phyloP scores from a whole-genome alignment of 30 jellyfish, hydroid and myxozoan genomes.

The Aurelia aurita region DNA sequence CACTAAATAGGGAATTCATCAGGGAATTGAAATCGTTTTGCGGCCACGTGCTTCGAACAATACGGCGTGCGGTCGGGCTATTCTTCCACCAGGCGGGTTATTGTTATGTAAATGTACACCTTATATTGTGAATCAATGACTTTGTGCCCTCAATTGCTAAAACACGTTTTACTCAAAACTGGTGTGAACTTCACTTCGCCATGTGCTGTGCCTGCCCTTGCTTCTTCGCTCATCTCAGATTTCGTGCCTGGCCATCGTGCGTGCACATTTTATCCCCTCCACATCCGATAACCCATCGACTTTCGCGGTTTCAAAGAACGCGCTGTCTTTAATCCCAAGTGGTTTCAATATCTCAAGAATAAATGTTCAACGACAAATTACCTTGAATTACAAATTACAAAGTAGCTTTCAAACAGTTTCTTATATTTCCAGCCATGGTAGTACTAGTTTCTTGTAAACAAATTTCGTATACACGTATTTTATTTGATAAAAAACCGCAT shows the following conservation, averaged over 20 bases:
- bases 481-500: no score
- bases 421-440: no score
- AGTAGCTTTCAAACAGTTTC: no score
- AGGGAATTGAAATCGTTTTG: not conserved
- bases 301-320: no score
- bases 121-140: slow-evolving; percentile 32
- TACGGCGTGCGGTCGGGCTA: slow-evolving; percentile 26
- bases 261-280: not conserved
- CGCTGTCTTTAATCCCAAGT: no score
- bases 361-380: no score
- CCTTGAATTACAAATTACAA: no score
- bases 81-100: slow-evolving; percentile 5
- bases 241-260: not conserved
- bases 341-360: no score
- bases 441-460: no score
- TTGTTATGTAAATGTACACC: slow-evolving; percentile 43
- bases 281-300: no score
- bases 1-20: not conserved
- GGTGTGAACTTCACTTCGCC: slow-evolving; percentile 47
- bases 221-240: not conserved
- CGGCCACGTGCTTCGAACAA: slow-evolving; percentile 61
- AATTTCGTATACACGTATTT: no score
- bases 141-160: slow-evolving; percentile 29
- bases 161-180: not conserved
- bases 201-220: not conserved